A percentile compares a stretch with the other conserved stretches of the same genome.
phyloP scores from a whole-genome alignment of 1,140 invertebrate genomes.

The Ooceraea biroi region DNA sequence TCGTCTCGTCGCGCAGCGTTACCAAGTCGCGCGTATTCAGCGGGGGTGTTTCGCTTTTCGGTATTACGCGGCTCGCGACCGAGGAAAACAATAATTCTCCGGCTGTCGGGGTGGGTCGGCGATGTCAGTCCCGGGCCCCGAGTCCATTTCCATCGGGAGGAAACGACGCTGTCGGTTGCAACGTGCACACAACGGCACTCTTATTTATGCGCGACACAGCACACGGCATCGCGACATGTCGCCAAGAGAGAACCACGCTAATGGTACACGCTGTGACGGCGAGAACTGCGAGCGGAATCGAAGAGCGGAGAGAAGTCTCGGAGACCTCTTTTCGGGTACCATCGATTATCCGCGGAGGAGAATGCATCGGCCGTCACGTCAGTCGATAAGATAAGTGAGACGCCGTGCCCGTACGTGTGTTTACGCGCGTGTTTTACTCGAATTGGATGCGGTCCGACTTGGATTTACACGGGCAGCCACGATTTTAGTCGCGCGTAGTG shows the following conservation, averaged over 20 bases:
- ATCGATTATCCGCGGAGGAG: constrained; percentile 62
- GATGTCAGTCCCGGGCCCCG: constrained; percentile 49
- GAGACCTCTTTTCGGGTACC: constrained; percentile 46
- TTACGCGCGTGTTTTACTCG: background rate
- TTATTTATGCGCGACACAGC: constrained; percentile 60
- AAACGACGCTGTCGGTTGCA: constrained; percentile 37
- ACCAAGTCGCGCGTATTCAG: constrained; percentile 31
- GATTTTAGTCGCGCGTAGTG: background rate
- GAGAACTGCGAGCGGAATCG: constrained; percentile 48
- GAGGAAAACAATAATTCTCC: constrained; percentile 52
- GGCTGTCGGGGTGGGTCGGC: constrained; percentile 16
- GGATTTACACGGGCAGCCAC: background rate
- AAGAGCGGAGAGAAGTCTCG: constrained; percentile 54
- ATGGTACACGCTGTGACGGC: constrained; percentile 61
- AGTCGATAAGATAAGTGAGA: background rate
- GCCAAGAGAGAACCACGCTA: constrained; percentile 56
- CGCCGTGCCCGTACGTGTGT: constrained; percentile 2
- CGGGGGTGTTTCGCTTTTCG: constrained; percentile 6
- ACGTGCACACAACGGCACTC: background rate
- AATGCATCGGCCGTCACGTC: constrained; percentile 43
- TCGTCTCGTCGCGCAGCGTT: constrained; percentile 23
- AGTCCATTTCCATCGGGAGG: constrained; percentile 13
- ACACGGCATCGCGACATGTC: constrained; percentile 48
- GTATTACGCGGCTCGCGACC: constrained; percentile 49
- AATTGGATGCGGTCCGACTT: background rate